A percentile compares a stretch with the other conserved stretches of the same genome.
Evolutionary conservation across 2,797 vertebrate genomes (phyloP).

Genomic region (Atherinosoma microstoma): DNA sequence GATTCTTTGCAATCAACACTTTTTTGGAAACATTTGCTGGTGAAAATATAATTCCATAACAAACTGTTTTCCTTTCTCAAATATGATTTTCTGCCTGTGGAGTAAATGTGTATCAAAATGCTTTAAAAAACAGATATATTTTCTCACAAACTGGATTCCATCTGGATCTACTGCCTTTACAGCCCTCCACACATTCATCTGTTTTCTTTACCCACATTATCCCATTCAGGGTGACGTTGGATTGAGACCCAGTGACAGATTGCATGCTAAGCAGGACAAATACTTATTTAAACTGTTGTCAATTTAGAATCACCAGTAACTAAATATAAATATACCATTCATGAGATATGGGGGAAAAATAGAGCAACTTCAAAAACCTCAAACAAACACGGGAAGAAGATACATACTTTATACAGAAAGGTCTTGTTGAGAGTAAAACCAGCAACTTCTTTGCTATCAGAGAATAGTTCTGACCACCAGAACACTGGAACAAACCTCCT

Average conservation of each 20-base stretch:
- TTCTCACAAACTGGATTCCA: background rate
- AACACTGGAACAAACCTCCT: background rate
- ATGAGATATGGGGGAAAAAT: no score
- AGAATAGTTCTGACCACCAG: no score
- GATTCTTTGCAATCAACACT: background rate
- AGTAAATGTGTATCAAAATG: background rate
- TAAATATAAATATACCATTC: no score
- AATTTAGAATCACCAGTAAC: no score
- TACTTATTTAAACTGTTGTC: no score
- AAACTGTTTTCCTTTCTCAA: background rate
- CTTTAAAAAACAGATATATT: background rate
- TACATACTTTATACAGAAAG: no score
- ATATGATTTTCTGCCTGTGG: background rate
- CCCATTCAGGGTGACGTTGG: background rate
- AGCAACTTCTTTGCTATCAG: no score
- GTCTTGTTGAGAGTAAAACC: no score
- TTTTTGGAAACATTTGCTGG: background rate
- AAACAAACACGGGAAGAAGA: no score
- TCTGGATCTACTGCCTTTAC: background rate
- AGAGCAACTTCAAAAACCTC: no score
- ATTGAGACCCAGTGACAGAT: background rate
- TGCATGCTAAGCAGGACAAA: no score
- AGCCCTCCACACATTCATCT: background rate
- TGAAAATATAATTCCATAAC: background rate
- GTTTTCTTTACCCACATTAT: background rate